Percentiles rank a stretch among this genome's conserved stretches.
Evolutionary conservation across 2,797 vertebrate species (phyloP).

Genomic region (Luscinia megarhynchos): DNA sequence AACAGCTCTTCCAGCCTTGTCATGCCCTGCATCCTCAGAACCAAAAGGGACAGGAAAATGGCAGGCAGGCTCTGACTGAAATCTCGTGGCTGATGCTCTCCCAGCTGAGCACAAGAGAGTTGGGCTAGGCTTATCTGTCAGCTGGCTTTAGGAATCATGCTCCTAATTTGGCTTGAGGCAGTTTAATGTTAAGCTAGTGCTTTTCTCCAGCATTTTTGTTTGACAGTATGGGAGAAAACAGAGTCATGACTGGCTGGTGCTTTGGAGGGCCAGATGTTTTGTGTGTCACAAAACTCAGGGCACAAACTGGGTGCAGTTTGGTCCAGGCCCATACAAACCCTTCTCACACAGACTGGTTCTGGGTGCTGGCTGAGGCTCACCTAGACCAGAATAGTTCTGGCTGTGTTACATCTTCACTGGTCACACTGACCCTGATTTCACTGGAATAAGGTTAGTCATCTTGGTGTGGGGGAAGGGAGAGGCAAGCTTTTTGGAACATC

Average conservation of each 20-base stretch:
- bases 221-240: not conserved
- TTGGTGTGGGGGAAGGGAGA: not conserved
- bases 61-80: not conserved
- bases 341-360: not conserved
- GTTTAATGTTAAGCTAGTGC: not conserved
- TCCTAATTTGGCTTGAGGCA: not conserved
- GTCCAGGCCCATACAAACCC: not conserved
- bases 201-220: not conserved
- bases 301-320: not conserved
- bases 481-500: not conserved
- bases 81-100: not conserved
- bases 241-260: not conserved
- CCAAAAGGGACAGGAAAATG: not conserved
- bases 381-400: slow-evolving; percentile 14
- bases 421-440: slow-evolving; percentile 66
- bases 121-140: not conserved
- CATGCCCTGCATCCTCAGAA: slow-evolving; percentile 1
- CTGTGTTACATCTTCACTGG: slow-evolving; percentile 44
- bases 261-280: not conserved
- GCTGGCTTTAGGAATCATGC: not conserved
- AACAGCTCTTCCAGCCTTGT: not conserved
- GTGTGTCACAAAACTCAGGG: not conserved
- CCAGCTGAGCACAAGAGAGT: not conserved
- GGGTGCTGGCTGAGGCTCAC: slow-evolving; percentile 8
- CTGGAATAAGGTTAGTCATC: slow-evolving; percentile 57